These are phyloP conservation scores for Micromussa lordhowensis DNA, from an alignment of 92 coral and sea anemone species.

Conservation along the genomic window DNA sequence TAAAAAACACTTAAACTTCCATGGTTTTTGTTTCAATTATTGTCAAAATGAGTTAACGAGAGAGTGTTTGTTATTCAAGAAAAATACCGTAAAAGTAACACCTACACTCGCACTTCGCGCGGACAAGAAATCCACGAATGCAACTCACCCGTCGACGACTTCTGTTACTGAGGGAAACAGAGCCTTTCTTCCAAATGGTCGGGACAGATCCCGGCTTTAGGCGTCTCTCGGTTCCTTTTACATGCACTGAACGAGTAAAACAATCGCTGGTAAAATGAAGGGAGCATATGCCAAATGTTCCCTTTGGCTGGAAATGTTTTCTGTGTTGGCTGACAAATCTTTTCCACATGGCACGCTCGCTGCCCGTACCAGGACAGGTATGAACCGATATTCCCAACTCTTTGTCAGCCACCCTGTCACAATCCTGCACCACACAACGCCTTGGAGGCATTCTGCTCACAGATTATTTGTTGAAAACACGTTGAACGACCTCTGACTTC, in stretches of 20 bases:
- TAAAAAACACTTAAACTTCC: too few species aligned
- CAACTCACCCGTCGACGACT: background rate
- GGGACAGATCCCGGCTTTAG: slow-evolving; percentile 20
- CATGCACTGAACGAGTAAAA: background rate
- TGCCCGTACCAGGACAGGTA: background rate
- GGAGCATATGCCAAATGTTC: background rate
- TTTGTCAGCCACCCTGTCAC: background rate
- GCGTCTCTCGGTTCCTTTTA: slow-evolving; percentile 3
- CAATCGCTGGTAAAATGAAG: background rate
- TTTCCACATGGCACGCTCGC: background rate
- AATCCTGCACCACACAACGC: slow-evolving; percentile 17
- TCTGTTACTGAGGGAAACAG: background rate
- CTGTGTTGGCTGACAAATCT: background rate
- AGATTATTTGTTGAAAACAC: background rate
- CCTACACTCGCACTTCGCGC: too few species aligned
- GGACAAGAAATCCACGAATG: too few species aligned
- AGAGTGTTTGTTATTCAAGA: too few species aligned
- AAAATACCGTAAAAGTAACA: too few species aligned
- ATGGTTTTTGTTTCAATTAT: too few species aligned
- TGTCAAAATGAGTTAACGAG: too few species aligned
- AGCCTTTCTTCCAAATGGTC: background rate
- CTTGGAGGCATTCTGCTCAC: slow-evolving; percentile 17
- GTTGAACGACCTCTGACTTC: background rate
- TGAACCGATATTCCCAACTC: slow-evolving; percentile 10
- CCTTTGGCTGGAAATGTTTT: background rate